Evolutionary conservation across 2,888 invertebrate genomes (phyloP), one percentile per base, ranked within the genome.

Genomic region (Lepidocyrtinus sp.): DNA sequence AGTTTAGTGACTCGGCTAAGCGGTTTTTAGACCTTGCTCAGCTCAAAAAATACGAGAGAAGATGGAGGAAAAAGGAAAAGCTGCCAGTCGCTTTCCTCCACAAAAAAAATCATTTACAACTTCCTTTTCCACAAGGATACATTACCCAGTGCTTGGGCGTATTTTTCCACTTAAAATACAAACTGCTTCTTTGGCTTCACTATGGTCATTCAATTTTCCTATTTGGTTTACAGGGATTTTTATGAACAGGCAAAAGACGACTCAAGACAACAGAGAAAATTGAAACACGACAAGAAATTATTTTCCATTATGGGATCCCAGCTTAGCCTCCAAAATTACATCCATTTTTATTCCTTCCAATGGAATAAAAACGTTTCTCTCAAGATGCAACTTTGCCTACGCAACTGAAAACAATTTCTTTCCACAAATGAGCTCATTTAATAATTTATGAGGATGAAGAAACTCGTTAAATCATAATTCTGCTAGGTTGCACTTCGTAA

Each of bases 1-100:
- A 77, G 76, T 71, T 70, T 77, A 77, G 59, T 77, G 76, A 77
- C 76, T 77, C 65, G 76, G 59, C 76, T 77, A 77, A 77, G 76
- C 76, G 76, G 76, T 36, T 36, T 36, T 71, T 71, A 65, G 62
- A 45, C 27, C 59, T 17, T 72, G 62, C n/a, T n/a, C n/a, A 69
- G 63, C 63, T 55, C 27, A 62, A 69, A 50, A 63, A 27, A 24
- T 17, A 3, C 15, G 1, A 1, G 5, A 50, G 24, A 72, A 72
- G 63, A 72, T 72, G 63, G 72, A 45, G 59, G 46, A 72, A 72
- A 72, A 55, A 46, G 17, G 26, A 21, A 50, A 69, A n/a, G 19
- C 63, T 22, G 63, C 50, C 25, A 50, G 55, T 45, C 27, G 69
- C 24, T 63, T 45, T 19, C 21, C 21, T 50, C 55, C 46, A 68